Evolutionary conservation across 2,888 invertebrate genomes (phyloP), one percentile per base, ranked within the genome.

Genomic region (Euplexia lucipara): DNA sequence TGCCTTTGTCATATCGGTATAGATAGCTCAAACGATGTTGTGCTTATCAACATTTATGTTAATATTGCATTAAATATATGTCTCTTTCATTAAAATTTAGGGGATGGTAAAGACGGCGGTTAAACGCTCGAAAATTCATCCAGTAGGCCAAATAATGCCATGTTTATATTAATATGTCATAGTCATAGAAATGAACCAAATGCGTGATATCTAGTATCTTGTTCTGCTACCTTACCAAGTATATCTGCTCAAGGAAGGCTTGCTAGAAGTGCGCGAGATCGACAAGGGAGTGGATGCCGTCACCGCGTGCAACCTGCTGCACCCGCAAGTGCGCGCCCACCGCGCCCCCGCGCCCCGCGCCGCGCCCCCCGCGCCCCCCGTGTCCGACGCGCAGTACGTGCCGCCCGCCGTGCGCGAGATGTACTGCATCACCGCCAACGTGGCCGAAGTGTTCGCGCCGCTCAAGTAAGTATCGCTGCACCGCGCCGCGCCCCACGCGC

Each of bases 271-370:
- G 39, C 96, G 96, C 51, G 97, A 97, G 90, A 88, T 96, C 68
- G 96, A 97, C 39, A 97, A 97, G 88, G 99, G 99, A 30, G 98
- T 99, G 42, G 97, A 97, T 86, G 98, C 97, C 70, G 96, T 99
- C 64, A 95, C 96, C 51, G 95, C 96, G 0, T 94, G 98, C 20
- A 96, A 97, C 85, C 86, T 93, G 53, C 92, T 95, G 48, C 97
- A 98, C 92, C 96, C 96, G 53, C 92, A 94, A 37, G 85, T 97
- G 67, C 86, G 89, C 44, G 68, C 78, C 52, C 91, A 89, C 86
- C 69, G 61, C 56, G 75, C 73, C 61, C 80, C 84, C 20, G 51
- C 65, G n/a, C 18, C 47, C 68, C 75, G 26, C 34, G 22, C 73
- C 82, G 34, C 56, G 22, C 39, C 30, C 16, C 34, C 0, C 0